Base-by-base conservation (phyloP, 2,888 invertebrate genomes). In the Junonia oenone region DNA sequence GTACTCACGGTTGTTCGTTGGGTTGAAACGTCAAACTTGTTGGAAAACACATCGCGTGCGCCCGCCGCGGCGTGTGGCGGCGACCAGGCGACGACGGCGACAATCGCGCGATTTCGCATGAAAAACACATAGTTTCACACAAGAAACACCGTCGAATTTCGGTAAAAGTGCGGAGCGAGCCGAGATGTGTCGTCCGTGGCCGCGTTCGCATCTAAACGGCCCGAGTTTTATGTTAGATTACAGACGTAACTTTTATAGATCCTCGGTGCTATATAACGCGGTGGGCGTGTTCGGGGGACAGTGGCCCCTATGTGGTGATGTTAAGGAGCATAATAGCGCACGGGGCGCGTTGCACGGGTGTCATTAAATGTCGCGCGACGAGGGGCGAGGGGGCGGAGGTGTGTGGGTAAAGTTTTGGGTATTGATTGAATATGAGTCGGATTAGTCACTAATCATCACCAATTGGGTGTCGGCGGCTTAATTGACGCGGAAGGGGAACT, bases 191-290 rank as follows among this genome's bases (percentile, higher is more conserved):
- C 89, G 87, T 83, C 89, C 88, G 87, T 87, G 81, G 86, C 87
- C 88, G 88, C 89, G 88, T 89, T 89, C 89, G 83, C 90, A 90
- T 90, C 90, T 90, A 90, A 90, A 89, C 90, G 90, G 90, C 88
- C 89, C 86, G 89, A 89, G 88, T 90, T 90, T 90, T 90, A 90
- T 90, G 90, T 90, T 89, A 90, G 90, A 90, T 90, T 90, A 90
- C 90, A 90, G 89, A 90, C 90, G 89, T 90, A 89, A 90, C 89
- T 90, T 90, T 90, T 90, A 90, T 90, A 90, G 90, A 90, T 90
- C 90, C 89, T 90, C 89, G 87, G 89, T 89, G 89, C 90, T 90
- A 90, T 90, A 90, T 90, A 90, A 89, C 90, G 88, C 83, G 87
- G 86, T 83, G 84, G 84, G 79, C 76, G 79, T 72, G 75, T 78